A percentile compares a stretch with the other conserved stretches of the same genome.
Conservation (phyloP, 2,888 invertebrate species). For the Leptinotarsa tumamoca region DNA sequence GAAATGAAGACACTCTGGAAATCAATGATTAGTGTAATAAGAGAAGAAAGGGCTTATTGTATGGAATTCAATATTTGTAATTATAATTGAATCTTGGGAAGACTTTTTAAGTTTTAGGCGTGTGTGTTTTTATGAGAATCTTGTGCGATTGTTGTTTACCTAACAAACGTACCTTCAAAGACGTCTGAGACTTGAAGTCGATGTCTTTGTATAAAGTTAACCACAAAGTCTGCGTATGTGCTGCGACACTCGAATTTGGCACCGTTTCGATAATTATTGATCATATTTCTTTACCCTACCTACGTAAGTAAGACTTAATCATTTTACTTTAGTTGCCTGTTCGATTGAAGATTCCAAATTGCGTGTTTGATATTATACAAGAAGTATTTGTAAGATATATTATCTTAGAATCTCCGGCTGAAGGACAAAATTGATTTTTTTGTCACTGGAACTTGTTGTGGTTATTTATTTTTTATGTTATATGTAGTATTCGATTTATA, state of each 20-base stretch:
- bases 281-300: slow-evolving; percentile 28
- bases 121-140: no score
- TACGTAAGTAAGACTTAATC: slow-evolving; percentile 34
- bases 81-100: no score
- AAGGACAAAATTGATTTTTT: slow-evolving; percentile 21
- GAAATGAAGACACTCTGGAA: no score
- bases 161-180: no score
- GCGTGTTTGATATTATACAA: slow-evolving; percentile 43
- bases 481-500: slow-evolving; percentile 29
- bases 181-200: neutral
- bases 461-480: slow-evolving; percentile 40
- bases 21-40: no score
- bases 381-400: slow-evolving; percentile 46
- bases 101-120: no score
- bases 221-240: neutral
- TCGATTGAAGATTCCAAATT: slow-evolving; percentile 41
- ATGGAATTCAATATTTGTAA: no score
- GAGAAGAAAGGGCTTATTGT: no score
- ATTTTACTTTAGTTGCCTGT: slow-evolving; percentile 27
- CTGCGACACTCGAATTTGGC: neutral
- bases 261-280: neutral
- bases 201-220: neutral
- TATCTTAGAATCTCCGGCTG: slow-evolving; percentile 39
- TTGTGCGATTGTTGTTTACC: no score
- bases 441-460: slow-evolving; percentile 25